Evolutionary conservation across 2,888 invertebrate genomes (phyloP).

Genomic region (Drosophila macrospina): DNA sequence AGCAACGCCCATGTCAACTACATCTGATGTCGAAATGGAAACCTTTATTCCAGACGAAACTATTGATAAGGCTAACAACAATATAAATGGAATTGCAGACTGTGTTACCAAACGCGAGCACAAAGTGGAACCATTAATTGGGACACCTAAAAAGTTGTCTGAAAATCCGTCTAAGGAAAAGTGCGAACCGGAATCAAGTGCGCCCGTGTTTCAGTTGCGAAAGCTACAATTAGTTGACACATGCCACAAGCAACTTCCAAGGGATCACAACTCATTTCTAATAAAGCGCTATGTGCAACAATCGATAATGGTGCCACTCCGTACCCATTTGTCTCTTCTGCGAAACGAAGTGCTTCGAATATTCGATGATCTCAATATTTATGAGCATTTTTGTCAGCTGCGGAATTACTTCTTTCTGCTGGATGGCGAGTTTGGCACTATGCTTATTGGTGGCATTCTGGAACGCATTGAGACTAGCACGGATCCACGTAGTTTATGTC

Average conservation of each 20-base stretch:
- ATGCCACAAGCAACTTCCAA: not conserved
- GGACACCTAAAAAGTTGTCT: not conserved
- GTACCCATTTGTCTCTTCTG: constrained; percentile 89
- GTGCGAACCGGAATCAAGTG: constrained; percentile 2
- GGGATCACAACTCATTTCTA: constrained; percentile 39
- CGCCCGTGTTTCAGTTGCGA: not conserved
- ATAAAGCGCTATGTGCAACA: constrained; percentile 87
- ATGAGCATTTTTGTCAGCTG: constrained; percentile 90
- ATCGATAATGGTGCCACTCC: constrained; percentile 89
- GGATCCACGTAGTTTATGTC: constrained; percentile 89
- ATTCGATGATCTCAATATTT: constrained; percentile 87
- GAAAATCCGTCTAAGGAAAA: not conserved
- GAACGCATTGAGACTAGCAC: constrained; percentile 88
- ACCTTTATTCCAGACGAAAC: constrained; percentile 18
- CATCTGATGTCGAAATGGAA: constrained; percentile 59
- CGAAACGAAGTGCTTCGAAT: constrained; percentile 90
- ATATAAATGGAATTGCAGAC: not conserved
- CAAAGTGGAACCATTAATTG: not conserved
- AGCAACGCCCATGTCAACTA: constrained; percentile 66
- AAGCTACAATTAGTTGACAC: not conserved
- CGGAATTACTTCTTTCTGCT: constrained; percentile 92
- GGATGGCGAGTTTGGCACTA: constrained; percentile 92
- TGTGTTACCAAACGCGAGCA: not conserved
- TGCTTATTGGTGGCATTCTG: constrained; percentile 90
- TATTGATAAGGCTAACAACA: constrained; percentile 45